Conservation (phyloP, 1,140 invertebrate genomes). For the Pachypeltis micranthus region DNA sequence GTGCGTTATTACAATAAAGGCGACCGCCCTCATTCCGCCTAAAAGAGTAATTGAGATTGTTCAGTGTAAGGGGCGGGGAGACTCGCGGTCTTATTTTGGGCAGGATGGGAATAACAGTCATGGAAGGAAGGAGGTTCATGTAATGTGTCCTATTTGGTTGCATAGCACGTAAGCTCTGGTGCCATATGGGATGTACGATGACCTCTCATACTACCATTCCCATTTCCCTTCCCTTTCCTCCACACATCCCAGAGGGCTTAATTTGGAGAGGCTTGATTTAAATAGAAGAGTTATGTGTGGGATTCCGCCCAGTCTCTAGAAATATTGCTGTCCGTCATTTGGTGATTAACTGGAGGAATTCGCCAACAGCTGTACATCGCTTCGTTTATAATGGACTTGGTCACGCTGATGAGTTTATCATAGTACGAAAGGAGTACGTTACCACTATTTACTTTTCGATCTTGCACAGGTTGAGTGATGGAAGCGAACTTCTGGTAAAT, state of each 20-base stretch:
- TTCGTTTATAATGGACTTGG: background rate
- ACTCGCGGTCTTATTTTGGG: background rate
- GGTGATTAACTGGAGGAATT: background rate
- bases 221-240: background rate
- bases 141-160: constrained; percentile 4
- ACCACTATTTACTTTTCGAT: too few species aligned
- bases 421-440: background rate
- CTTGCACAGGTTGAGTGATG: too few species aligned
- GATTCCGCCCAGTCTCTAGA: background rate
- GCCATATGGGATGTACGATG: constrained; percentile 2
- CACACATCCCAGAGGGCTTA: background rate
- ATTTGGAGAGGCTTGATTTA: constrained; percentile 1
- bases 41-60: background rate
- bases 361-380: background rate
- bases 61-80: background rate
- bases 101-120: background rate
- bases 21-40: background rate
- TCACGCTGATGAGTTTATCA: background rate
- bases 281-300: constrained; percentile 1
- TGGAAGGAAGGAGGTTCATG: background rate
- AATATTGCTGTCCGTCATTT: background rate
- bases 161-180: constrained; percentile 7
- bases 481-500: too few species aligned
- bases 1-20: background rate
- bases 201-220: constrained; percentile 2